Evolutionary conservation across 2,888 invertebrate genomes (phyloP), one percentile per base, ranked within the genome.

Genomic region (Noctua fimbriata): DNA sequence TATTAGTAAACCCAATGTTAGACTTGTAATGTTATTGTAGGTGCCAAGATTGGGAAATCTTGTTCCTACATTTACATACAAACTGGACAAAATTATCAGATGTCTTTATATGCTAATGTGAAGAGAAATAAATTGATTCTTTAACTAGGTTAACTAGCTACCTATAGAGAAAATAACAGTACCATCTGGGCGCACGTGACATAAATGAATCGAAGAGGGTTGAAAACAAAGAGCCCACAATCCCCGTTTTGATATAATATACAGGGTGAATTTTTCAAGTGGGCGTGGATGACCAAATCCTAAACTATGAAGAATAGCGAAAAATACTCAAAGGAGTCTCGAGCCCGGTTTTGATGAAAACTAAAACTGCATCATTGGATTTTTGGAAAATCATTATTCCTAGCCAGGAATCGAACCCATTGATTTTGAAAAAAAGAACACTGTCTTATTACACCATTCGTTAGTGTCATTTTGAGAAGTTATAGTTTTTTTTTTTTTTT

Each of bases 181-280:
- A 65, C 16, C 67, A 69, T 65, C 84, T 79, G 47, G 55, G 28
- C 44, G 74, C 67, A 84, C 76, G 83, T 69, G 76, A 73, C 73
- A 44, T 55, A 76, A 72, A 60, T 36, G 69, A 74, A 63, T 58
- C 24, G 32, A 69, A 81, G 67, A 65, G 58, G 76, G 71, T 73
- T 81, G 60, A 65, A 81, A 49, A 67, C 41, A 4, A 21, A 70
- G 16, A 72, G 52, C 65, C 16, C 41, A 60, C 71, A 74, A 69
- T 69, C 52, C 66, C 65, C 24, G 52, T 65, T 60, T 47, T 71
- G 73, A 74, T 82, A 67, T 65, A 72, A 41, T 41, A 41, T 41
- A 41, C 41, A 41, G 7, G 41, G 41, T 41, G 41, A 41, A 41
- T 7, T 41, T 41, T 41, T 41, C 41, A 41, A 41, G 41, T 41